phyloP scores from a whole-genome alignment of 2,888 invertebrate genomes.

The Caenorhabditis zanzibari region DNA sequence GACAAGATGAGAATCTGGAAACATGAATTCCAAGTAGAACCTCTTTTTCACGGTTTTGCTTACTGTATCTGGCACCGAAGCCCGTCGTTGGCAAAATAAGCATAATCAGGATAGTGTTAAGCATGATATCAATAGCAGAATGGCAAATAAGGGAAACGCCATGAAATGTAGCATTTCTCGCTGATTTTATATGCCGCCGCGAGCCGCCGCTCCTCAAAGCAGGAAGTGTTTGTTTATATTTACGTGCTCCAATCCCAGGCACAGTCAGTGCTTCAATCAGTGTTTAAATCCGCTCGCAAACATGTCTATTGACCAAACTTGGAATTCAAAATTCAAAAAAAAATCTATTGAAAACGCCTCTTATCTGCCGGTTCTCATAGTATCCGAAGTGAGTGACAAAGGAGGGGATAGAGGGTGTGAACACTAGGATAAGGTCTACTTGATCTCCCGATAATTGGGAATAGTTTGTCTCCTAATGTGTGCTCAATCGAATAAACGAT shows the following conservation, averaged over 20 bases:
- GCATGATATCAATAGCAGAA: conserved; percentile 26
- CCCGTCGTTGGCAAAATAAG: conserved; percentile 34
- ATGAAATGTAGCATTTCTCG: conserved; percentile 58
- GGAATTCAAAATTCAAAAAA: conserved; percentile 20
- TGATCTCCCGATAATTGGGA: conserved; percentile 34
- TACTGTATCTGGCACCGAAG: conserved; percentile 42
- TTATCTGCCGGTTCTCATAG: conserved; percentile 55
- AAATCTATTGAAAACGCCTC: conserved; percentile 9
- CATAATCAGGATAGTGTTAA: conserved; percentile 39
- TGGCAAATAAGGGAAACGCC: conserved; percentile 27
- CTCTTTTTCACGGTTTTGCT: neutral
- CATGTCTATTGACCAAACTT: conserved; percentile 60
- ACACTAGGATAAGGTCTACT: conserved; percentile 12
- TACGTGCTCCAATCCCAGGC: conserved; percentile 50
- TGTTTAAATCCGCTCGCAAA: conserved; percentile 60
- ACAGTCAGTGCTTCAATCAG: conserved; percentile 39
- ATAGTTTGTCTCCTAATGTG: conserved; percentile 22
- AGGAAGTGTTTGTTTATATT: conserved; percentile 63
- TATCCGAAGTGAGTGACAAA: conserved; percentile 3
- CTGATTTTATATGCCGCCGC: conserved; percentile 52
- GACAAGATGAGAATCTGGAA: conserved; percentile 53
- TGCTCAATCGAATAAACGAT: conserved; percentile 18
- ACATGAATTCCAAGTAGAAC: neutral
- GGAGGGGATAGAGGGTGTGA: conserved; percentile 53
- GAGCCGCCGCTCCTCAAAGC: conserved; percentile 51